phyloP scores from a whole-genome alignment of 2,888 invertebrate genomes.

The Masnerella sp. region DNA sequence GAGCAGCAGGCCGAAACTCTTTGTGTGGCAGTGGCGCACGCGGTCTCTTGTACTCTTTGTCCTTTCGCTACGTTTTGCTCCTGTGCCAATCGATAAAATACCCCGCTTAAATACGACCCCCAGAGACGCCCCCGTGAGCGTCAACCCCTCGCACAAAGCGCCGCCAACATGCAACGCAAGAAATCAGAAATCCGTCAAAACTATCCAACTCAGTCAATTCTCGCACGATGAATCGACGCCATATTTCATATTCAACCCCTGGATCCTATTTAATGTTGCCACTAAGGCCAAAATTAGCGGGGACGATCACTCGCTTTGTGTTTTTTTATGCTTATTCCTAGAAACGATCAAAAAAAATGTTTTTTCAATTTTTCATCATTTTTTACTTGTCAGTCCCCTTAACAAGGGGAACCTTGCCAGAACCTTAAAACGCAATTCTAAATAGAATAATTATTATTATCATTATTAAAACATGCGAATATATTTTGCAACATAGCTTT shows the following conservation, averaged over 20 bases:
- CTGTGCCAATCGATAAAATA: constrained; percentile 70
- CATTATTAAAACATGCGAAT: too few species aligned
- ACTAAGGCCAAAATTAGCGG: neutral
- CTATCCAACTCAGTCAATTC: constrained; percentile 7
- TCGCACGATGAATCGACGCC: constrained; percentile 12
- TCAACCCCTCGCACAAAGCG: constrained; percentile 58
- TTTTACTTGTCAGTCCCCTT: too few species aligned
- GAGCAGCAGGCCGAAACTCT: constrained; percentile 59
- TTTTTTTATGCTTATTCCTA: neutral
- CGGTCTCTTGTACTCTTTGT: constrained; percentile 69
- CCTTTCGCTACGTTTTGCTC: constrained; percentile 67
- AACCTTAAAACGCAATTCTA: too few species aligned
- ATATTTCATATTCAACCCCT: neutral
- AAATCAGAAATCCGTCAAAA: constrained; percentile 43
- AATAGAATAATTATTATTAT: too few species aligned
- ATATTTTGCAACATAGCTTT: too few species aligned
- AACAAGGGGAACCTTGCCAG: too few species aligned
- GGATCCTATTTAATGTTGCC: neutral
- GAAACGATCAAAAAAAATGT: too few species aligned
- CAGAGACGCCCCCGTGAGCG: constrained; percentile 43
- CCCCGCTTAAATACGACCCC: constrained; percentile 66
- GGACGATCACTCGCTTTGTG: neutral
- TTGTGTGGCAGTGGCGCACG: constrained; percentile 71
- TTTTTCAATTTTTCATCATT: too few species aligned
- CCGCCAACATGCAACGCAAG: constrained; percentile 27